phyloP scores from a whole-genome alignment of 1,140 invertebrate species.

The Bacillus rossius region DNA sequence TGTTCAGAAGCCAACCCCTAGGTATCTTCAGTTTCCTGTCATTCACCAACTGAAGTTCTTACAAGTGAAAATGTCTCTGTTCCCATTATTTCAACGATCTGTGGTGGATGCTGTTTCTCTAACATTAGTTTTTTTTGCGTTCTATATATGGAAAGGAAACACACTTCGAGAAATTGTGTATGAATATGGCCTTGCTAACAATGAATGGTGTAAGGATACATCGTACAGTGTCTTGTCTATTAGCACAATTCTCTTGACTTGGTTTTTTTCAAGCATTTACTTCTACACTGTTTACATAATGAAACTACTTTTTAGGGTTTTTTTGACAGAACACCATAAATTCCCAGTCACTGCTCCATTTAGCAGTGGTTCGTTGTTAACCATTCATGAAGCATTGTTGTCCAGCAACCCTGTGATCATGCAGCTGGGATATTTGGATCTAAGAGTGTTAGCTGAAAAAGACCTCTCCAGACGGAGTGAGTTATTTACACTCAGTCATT shows the following conservation, averaged over 20 bases:
- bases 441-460: slow-evolving; percentile 54
- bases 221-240: slow-evolving; percentile 46
- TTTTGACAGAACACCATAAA: slow-evolving; percentile 58
- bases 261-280: slow-evolving; percentile 61
- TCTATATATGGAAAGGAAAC: slow-evolving; percentile 53
- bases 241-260: slow-evolving; percentile 54
- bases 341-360: slow-evolving; percentile 48
- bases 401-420: slow-evolving; percentile 56
- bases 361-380: slow-evolving; percentile 26
- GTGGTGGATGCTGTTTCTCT: slow-evolving; percentile 53
- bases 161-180: slow-evolving; percentile 40
- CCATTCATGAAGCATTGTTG: slow-evolving; percentile 50
- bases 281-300: slow-evolving; percentile 60
- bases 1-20: slow-evolving; percentile 18
- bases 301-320: slow-evolving; percentile 59
- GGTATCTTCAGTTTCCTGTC: slow-evolving; percentile 49
- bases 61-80: slow-evolving; percentile 52
- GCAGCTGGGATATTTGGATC: slow-evolving; percentile 62
- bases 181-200: slow-evolving; percentile 43
- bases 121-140: slow-evolving; percentile 49
- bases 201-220: slow-evolving; percentile 46
- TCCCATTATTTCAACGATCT: slow-evolving; percentile 48
- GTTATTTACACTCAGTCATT: slow-evolving; percentile 66
- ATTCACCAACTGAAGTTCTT: slow-evolving; percentile 59
- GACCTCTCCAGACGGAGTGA: slow-evolving; percentile 48